Evolutionary conservation across 2,888 invertebrate species (phyloP).

Genomic region (Hofmannophila pseudospretella): DNA sequence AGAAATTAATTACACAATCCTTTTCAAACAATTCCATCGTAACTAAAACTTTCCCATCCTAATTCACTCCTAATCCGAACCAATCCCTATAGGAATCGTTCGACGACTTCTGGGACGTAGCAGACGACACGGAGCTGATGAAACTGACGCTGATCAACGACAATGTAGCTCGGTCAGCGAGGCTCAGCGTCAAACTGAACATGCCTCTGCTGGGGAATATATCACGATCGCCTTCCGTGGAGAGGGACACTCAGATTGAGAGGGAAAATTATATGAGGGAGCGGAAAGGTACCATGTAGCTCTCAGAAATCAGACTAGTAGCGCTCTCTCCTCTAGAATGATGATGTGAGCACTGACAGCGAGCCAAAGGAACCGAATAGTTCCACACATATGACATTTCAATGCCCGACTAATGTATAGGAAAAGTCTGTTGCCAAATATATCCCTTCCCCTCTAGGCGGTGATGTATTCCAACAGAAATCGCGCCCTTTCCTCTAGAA

Average conservation of each 20-base stretch:
- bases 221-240: slow-evolving; percentile 49
- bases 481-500: no score
- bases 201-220: slow-evolving; percentile 44
- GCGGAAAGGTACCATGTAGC: slow-evolving; percentile 61
- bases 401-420: no score
- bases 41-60: background rate
- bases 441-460: no score
- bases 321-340: no score
- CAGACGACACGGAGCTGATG: slow-evolving; percentile 20
- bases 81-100: slow-evolving; percentile 24
- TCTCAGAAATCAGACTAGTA: no score
- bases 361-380: no score
- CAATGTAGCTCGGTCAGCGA: slow-evolving; percentile 29
- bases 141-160: slow-evolving; percentile 42
- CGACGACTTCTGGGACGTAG: slow-evolving; percentile 50
- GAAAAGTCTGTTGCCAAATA: no score
- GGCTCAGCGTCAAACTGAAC: slow-evolving; percentile 37
- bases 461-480: no score
- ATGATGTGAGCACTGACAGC: no score
- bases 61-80: slow-evolving; percentile 2
- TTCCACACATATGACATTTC: no score
- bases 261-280: slow-evolving; percentile 54
- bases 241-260: slow-evolving; percentile 50
- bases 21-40: background rate
- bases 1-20: no score